A percentile compares a stretch with the other conserved stretches of the same genome.
Evolutionary conservation across 2,797 vertebrate species (phyloP).

Genomic region (Pagetopsis macropterus): DNA sequence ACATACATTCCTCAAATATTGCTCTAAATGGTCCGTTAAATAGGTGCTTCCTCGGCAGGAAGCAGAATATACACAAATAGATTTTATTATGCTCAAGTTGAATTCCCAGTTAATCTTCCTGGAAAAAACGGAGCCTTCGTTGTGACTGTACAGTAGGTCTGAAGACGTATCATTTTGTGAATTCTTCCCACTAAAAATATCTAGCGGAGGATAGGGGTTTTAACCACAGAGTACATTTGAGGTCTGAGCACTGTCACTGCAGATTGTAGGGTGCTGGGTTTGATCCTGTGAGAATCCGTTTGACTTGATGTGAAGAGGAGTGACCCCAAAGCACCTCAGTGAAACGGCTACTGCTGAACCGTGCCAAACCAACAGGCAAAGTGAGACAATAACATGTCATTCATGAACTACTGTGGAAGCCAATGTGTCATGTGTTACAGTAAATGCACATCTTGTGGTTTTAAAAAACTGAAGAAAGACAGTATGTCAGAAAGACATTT

Average conservation of each 20-base stretch:
- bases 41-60: constrained; percentile 57
- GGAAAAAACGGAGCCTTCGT: constrained; percentile 55
- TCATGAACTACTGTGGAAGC: constrained; percentile 40
- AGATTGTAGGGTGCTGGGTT: constrained; percentile 69
- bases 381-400: constrained; percentile 60
- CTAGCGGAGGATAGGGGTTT: constrained; percentile 66
- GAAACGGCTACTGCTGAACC: constrained; percentile 34
- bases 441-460: not conserved
- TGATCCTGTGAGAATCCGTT: constrained; percentile 60
- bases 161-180: constrained; percentile 76
- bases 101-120: constrained; percentile 68
- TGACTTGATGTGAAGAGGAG: constrained; percentile 58
- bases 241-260: constrained; percentile 70
- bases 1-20: constrained; percentile 44
- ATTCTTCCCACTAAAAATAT: constrained; percentile 81
- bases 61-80: constrained; percentile 59
- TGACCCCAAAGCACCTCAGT: constrained; percentile 61
- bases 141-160: constrained; percentile 54
- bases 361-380: constrained; percentile 42
- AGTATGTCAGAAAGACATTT: constrained; percentile 4
- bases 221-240: constrained; percentile 80
- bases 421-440: constrained; percentile 7
- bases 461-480: not conserved
- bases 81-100: constrained; percentile 64
- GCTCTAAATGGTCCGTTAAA: constrained; percentile 49